Conservation (phyloP, 1,140 invertebrate species). For the Whitmania pigra region DNA sequence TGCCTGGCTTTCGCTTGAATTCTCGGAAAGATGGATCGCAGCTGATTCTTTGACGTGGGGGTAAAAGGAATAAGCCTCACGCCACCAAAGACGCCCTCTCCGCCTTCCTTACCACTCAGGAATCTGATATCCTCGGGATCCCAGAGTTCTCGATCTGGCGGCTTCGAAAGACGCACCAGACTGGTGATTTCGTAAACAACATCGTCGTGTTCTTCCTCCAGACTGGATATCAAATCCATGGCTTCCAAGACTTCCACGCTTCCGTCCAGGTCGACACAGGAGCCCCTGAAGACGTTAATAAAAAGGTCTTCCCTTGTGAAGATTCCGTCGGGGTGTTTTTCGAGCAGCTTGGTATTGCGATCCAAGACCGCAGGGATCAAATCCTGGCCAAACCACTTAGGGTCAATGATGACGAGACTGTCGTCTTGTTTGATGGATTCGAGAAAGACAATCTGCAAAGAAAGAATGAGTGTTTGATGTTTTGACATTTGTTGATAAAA, state of each 20-base stretch:
- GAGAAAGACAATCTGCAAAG: not conserved
- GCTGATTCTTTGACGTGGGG: not conserved
- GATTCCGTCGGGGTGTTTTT: not conserved
- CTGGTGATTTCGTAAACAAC: slow-evolving; percentile 3
- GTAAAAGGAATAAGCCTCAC: not conserved
- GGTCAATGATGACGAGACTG: not conserved
- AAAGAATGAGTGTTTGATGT: not conserved
- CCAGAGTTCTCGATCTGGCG: not conserved
- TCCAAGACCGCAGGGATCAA: not conserved
- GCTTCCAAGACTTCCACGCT: not conserved
- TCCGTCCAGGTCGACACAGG: not conserved
- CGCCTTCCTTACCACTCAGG: not conserved
- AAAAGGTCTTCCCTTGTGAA: not conserved
- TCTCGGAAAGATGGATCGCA: not conserved
- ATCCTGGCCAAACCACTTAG: not conserved
- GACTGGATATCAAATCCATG: not conserved
- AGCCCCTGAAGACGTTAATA: not conserved
- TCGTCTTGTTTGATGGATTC: not conserved
- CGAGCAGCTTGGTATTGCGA: not conserved
- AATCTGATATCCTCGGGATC: not conserved
- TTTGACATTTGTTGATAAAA: too few relatives aligned
- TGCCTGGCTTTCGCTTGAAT: not conserved
- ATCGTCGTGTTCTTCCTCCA: not conserved
- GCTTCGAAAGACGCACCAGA: not conserved
- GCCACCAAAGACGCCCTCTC: not conserved